Conservation (phyloP, 2,113 vertebrate species). For the Caranx melampygus region DNA sequence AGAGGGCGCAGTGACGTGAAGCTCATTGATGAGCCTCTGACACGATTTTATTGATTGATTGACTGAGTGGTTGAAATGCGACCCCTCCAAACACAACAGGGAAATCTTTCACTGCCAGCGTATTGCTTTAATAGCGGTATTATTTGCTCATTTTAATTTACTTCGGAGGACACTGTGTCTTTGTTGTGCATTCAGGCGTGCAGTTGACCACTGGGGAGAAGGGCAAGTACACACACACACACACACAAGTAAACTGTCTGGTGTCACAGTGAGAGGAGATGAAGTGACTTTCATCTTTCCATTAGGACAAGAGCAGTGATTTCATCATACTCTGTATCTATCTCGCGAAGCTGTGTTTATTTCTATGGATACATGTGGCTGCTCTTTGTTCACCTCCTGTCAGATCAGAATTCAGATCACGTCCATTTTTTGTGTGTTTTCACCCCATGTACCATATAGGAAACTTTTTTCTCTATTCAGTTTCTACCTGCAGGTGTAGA, state of each 20-base stretch:
- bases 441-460: not conserved
- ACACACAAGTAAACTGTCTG: too few species aligned
- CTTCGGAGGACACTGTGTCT: not conserved
- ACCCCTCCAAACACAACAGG: not conserved
- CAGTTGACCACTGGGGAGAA: not conserved
- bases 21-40: not conserved
- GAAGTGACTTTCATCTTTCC: not conserved
- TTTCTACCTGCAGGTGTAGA: not conserved
- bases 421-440: not conserved
- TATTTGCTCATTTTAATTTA: constrained; percentile 49
- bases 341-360: not conserved
- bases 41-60: not conserved
- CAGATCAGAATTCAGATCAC: not conserved
- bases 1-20: not conserved
- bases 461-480: not conserved
- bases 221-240: not conserved
- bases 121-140: not conserved
- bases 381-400: not conserved
- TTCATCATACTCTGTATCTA: not conserved
- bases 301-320: not conserved
- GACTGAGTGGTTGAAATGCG: not conserved
- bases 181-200: not conserved
- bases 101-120: not conserved
- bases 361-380: not conserved
- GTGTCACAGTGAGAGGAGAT: not conserved